Evolutionary conservation across 2,797 vertebrate genomes (phyloP).

Genomic region (Babyrousa celebensis): DNA sequence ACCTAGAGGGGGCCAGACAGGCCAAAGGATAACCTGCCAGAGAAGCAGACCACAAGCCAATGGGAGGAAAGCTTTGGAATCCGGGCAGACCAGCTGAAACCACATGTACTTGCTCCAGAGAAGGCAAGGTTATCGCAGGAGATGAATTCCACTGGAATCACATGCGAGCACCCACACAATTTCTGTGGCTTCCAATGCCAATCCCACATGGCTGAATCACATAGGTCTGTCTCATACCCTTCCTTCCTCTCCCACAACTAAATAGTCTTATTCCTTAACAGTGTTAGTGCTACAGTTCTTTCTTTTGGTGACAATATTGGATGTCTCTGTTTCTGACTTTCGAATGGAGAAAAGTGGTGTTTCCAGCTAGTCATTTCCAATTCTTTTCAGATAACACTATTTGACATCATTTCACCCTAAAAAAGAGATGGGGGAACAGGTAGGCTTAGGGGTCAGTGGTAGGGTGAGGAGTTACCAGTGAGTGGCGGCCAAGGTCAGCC

Average conservation of each 20-base stretch:
- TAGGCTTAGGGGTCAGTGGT: background rate
- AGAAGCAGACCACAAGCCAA: background rate
- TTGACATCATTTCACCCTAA: background rate
- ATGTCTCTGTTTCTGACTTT: background rate
- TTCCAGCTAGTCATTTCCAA: background rate
- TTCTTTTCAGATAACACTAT: rapidly evolving
- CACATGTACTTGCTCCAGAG: background rate
- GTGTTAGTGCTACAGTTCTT: background rate
- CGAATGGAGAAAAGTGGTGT: background rate
- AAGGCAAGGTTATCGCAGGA: rapidly evolving
- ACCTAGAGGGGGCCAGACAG: background rate
- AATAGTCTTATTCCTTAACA: background rate
- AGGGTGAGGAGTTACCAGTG: background rate
- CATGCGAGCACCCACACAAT: rapidly evolving
- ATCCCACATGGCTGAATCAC: rapidly evolving
- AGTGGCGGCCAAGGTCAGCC: background rate
- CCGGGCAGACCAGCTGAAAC: background rate
- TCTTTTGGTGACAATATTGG: background rate
- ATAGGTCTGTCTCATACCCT: too few species aligned
- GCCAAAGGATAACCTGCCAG: too few species aligned
- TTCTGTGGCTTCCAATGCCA: background rate
- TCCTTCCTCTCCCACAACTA: background rate
- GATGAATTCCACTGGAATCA: background rate
- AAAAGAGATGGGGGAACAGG: background rate
- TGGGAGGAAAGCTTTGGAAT: background rate